A percentile compares a stretch with the other conserved stretches of the same genome.
phyloP scores from a whole-genome alignment of 2,888 invertebrate species.

The Lacanobia oleracea region DNA sequence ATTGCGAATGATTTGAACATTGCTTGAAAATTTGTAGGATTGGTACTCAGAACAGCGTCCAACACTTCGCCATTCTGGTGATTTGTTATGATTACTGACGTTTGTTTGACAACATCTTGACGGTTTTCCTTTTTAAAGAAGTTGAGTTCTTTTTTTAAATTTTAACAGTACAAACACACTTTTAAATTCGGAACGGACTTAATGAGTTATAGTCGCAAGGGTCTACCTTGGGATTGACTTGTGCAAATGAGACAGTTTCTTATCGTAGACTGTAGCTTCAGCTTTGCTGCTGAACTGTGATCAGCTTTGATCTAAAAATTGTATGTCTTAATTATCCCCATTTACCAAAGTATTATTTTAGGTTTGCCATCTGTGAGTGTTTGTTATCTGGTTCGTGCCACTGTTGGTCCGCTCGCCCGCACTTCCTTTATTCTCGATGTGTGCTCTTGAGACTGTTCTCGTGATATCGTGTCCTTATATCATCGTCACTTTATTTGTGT shows the following conservation, averaged over 20 bases:
- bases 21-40: no score
- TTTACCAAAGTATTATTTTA: no score
- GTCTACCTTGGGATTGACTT: background rate
- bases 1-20: no score
- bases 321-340: no score
- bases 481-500: slow-evolving; percentile 4
- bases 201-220: background rate
- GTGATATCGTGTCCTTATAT: slow-evolving; percentile 26
- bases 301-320: background rate
- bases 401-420: background rate
- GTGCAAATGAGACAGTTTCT: background rate
- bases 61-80: slow-evolving; percentile 6
- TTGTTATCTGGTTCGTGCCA: no score
- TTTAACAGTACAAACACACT: no score
- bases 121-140: slow-evolving; percentile 8
- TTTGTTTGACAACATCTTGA: slow-evolving; percentile 30
- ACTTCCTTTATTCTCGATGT: background rate
- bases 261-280: background rate
- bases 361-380: no score
- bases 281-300: background rate
- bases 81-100: slow-evolving; percentile 19
- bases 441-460: slow-evolving; percentile 50
- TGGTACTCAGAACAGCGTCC: slow-evolving; percentile 7
- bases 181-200: no score
- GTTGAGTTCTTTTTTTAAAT: background rate